Evolutionary conservation across 2,888 invertebrate species (phyloP), one percentile per base, ranked within the genome.

Genomic region (Drosophila sordidula): DNA sequence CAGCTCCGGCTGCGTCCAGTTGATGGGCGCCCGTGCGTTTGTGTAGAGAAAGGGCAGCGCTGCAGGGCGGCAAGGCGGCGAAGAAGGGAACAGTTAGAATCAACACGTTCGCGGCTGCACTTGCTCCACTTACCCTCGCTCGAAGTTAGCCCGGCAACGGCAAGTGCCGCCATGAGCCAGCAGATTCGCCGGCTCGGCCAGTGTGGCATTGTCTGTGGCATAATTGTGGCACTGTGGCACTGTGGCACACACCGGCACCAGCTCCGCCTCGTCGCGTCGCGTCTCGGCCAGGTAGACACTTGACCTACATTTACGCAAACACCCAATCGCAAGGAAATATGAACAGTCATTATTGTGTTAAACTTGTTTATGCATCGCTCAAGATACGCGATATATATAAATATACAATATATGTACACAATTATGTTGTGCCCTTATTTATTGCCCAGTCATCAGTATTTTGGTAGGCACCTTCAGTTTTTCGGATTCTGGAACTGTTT

Each of bases 1-100:
- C 54, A 81, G 52, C 29, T 39, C 84, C 6, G 91, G 91, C 46
- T 81, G 78, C 9, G 89, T 90, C 92, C 92, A 92, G 64, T 91
- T 91, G 3, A 90, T 81, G n/a, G 88, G 79, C 26, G 89, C 83
- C 3, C 85, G 80, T 9, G 85, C 56, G 29, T 81, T 87, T 6
- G 87, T 87, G 26, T 86, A 89, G 12, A 86, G 64, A 49, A 91
- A 91, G 22, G 92, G 92, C 52, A 90, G 66, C 29, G 87, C 92
- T 91, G 59, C 8, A 71, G 42, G n/a, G 14, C 4, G 6, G n/a
- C n/a, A n/a, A n/a, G n/a, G n/a, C n/a, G 12, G 9, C 12, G 18
- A 3, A 8, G n/a, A 3, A 8, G 8, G 8, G 0, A 8, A 29
- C 9, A 29, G 29, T 29, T 29, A 29, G 29, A 29, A 29, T 38